phyloP scores from a whole-genome alignment of 1,140 invertebrate species.

The Latrodectus geometricus region DNA sequence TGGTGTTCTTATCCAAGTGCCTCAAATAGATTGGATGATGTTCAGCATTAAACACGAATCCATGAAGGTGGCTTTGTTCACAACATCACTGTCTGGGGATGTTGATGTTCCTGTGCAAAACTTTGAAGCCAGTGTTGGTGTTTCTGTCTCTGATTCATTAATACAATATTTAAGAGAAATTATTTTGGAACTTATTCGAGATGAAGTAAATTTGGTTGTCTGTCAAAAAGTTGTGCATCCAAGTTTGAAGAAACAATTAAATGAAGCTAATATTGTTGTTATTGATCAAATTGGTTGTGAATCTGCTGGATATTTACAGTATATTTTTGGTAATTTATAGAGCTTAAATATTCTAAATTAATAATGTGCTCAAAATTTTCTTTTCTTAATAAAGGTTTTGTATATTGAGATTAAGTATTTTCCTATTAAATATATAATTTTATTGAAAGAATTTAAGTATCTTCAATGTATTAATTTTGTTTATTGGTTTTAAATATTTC shows the following conservation, averaged over 20 bases:
- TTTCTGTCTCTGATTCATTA: background rate
- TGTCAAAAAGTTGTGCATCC: conserved; percentile 62
- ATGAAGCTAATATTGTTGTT: conserved; percentile 11
- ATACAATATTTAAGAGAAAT: conserved; percentile 8
- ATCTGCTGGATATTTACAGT: conserved; percentile 17
- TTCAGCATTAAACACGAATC: background rate
- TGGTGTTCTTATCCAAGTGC: conserved; percentile 10
- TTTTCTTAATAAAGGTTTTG: background rate
- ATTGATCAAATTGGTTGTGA: conserved; percentile 39
- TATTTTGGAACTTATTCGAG: conserved; percentile 1
- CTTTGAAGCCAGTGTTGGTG: background rate
- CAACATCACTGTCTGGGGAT: conserved; percentile 35
- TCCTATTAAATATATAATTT: background rate
- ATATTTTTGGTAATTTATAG: conserved; percentile 38
- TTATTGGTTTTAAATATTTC: background rate
- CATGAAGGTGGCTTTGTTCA: conserved; percentile 24
- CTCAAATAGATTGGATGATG: background rate
- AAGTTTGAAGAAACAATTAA: conserved; percentile 27
- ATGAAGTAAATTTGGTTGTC: conserved; percentile 16
- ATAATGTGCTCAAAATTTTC: background rate
- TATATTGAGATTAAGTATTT: background rate
- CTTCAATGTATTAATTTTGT: background rate
- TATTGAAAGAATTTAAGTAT: background rate
- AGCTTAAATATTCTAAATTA: background rate
- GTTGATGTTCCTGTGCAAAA: conserved; percentile 10